A percentile compares a stretch with the other conserved stretches of the same genome.
phyloP scores from a whole-genome alignment of 2,113 vertebrate genomes.

The Danionella cerebrum region DNA sequence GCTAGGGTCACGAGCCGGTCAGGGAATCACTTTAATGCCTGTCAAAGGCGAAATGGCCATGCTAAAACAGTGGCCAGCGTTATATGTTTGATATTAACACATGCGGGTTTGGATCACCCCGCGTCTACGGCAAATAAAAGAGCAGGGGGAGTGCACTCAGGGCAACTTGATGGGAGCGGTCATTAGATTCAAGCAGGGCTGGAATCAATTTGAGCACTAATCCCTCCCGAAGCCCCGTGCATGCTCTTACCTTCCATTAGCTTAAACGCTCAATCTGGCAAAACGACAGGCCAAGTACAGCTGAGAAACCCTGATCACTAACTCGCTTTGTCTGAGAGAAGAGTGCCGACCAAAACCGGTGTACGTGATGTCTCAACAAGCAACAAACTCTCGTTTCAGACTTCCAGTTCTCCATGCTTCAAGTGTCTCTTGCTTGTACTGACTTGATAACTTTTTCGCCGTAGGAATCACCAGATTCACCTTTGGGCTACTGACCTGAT shows the following conservation, averaged over 20 bases:
- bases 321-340: neutral
- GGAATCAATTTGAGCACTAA: conserved; percentile 95
- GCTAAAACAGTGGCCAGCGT: no score
- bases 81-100: conserved; percentile 94
- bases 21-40: conserved; percentile 80
- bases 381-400: no score
- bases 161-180: conserved; percentile 51
- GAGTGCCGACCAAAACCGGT: no score
- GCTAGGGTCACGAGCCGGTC: conserved; percentile 84
- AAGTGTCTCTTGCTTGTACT: no score
- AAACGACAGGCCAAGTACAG: no score
- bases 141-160: conserved; percentile 38
- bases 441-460: no score
- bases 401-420: no score
- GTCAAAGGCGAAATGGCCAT: conserved; percentile 45
- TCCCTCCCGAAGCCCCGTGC: conserved; percentile 78
- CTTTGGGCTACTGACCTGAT: no score
- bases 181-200: conserved; percentile 76
- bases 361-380: no score
- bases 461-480: no score
- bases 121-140: conserved; percentile 33
- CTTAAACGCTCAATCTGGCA: conserved; percentile 78
- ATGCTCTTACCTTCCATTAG: conserved; percentile 85
- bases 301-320: no score
- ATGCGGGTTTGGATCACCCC: conserved; percentile 67